A percentile compares a stretch with the other conserved stretches of the same genome.
These are phyloP conservation scores for Trichopoda pennipes DNA, from an alignment of 2,888 invertebrate species.

Conservation along the genomic window DNA sequence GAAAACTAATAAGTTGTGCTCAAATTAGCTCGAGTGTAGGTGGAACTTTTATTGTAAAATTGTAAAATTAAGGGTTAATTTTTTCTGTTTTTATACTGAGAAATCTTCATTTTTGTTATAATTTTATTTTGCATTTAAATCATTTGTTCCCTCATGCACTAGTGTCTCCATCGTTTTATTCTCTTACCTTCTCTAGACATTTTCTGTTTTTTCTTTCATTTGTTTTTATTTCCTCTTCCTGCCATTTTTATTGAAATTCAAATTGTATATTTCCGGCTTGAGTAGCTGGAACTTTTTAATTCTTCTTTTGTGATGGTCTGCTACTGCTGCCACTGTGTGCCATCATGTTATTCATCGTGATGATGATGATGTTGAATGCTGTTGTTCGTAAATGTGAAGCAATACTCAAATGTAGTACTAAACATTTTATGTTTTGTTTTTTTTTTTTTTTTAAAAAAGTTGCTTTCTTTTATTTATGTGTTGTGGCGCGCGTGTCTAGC, in stretches of 20 bases:
- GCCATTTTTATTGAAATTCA: constrained; percentile 63
- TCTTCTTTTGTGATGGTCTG: not conserved
- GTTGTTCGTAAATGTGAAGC: constrained; percentile 21
- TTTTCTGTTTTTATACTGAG: constrained; percentile 43
- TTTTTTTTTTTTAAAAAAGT: constrained; percentile 19
- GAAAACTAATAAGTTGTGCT: not conserved
- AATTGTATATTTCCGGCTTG: constrained; percentile 69
- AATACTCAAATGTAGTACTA: not conserved
- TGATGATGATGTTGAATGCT: constrained; percentile 46
- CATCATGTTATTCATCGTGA: constrained; percentile 39
- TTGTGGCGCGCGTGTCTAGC: constrained; percentile 60
- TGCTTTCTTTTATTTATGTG: too few relatives aligned
- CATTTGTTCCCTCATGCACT: constrained; percentile 47
- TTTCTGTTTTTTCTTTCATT: constrained; percentile 63
- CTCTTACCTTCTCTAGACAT: constrained; percentile 47
- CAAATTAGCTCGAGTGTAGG: constrained; percentile 17
- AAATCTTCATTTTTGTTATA: constrained; percentile 49
- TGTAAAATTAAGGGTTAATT: constrained; percentile 58
- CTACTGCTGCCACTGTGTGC: constrained; percentile 6
- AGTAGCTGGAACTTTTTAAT: constrained; percentile 57
- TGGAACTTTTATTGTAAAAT: constrained; percentile 9
- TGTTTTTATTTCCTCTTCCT: constrained; percentile 67
- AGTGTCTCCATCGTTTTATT: constrained; percentile 26
- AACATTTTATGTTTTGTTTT: constrained; percentile 14
- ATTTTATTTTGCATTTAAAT: constrained; percentile 52